Base-by-base conservation (phyloP, 2,888 invertebrate genomes). In the Lingula anatina region DNA sequence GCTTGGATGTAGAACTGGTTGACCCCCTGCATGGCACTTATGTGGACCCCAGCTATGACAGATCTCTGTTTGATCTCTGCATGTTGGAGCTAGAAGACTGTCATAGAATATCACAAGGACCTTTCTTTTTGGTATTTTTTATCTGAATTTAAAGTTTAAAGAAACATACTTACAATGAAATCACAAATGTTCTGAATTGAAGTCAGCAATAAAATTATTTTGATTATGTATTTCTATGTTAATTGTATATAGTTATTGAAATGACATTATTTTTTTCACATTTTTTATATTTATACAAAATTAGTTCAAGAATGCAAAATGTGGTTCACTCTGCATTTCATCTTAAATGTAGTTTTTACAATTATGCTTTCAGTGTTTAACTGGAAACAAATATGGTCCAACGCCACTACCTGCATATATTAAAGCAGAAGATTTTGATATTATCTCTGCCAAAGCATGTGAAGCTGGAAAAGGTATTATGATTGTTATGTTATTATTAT, bases 311-410 rank as follows among this genome's bases (percentile, higher is more conserved):
- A 5, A 25, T 15, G 23, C 20, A 20, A 7, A 12, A 42, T 23
- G 20, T 23, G 21, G 26, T 7, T 24, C 18, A 15, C 40, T 23
- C 15, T 9, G 4, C 15, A 15, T 27, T 15, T 5, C 3, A 43
- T 26, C 18, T 31, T 26, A 21, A 18, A n/a, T 4, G 39, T 18
- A 2, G 25, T 18, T 37, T 20, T 27, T 23, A 21, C 25, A 5
- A 24, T 21, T 35, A 43, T 42, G 21, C 36, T 20, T 26, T 28
- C 21, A 53, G 53, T 36, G 46, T 24, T 44, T 54, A 5, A 20
- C 51, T 39, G 54, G 54, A n/a, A 49, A 51, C 38, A 54, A 54
- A 40, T 54, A 54, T 31, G 54, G 51, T 12, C n/a, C n/a, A 2
- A 31, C 39, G 26, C 48, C 48, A 4, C 25, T 54, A 35, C 54